phyloP scores from a whole-genome alignment of 2,888 invertebrate genomes.

The Tenthredo scrophulariae region DNA sequence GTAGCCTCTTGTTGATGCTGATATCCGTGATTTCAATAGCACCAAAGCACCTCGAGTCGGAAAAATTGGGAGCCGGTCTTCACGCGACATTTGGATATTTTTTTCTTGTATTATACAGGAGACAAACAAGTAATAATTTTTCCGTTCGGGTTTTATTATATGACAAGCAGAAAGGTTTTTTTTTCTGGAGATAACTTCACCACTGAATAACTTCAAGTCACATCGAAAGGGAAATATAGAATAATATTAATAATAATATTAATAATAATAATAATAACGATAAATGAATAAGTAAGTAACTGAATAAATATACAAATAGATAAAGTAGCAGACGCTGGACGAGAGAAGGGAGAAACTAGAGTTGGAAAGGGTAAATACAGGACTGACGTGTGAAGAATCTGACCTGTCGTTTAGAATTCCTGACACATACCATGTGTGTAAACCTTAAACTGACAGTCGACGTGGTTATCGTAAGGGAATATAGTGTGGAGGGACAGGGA shows the following conservation, averaged over 20 bases:
- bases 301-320: not conserved
- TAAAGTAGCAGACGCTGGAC: not conserved
- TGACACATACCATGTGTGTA: slow-evolving; percentile 34
- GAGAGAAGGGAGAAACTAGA: not conserved
- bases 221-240: not conserved
- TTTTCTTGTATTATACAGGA: not conserved
- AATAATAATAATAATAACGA: not conserved
- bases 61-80: slow-evolving; percentile 1
- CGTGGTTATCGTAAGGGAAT: slow-evolving; percentile 24
- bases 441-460: slow-evolving; percentile 25
- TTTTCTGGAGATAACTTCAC: not conserved
- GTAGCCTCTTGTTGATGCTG: not conserved
- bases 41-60: slow-evolving; percentile 30
- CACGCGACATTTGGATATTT: slow-evolving; percentile 7
- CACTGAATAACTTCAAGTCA: slow-evolving; percentile 2
- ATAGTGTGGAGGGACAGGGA: not conserved
- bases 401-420: slow-evolving; percentile 32
- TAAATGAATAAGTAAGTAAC: not conserved
- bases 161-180: not conserved
- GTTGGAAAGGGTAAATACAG: slow-evolving; percentile 12
- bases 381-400: slow-evolving; percentile 22
- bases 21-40: not conserved
- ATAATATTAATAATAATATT: not conserved
- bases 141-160: not conserved
- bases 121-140: not conserved